Evolutionary conservation across 2,888 invertebrate species (phyloP).

Genomic region (Drosophila ustulata): DNA sequence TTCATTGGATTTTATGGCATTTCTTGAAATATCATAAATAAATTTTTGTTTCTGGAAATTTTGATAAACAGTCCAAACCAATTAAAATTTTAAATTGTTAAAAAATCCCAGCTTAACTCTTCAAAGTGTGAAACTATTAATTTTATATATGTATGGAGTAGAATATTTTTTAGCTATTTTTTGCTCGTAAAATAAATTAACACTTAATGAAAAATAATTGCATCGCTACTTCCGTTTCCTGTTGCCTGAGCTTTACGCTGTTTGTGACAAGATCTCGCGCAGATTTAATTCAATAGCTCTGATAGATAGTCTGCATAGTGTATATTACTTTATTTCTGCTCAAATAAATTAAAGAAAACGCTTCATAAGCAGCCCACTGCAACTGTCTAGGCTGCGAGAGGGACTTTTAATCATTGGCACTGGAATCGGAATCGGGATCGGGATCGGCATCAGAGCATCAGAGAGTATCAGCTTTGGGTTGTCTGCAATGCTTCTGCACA

Average conservation of each 20-base stretch:
- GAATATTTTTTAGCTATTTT: no score
- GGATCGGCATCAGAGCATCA: constrained; percentile 14
- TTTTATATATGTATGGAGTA: no score
- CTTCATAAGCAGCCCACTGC: constrained; percentile 33
- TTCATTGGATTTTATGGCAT: no score
- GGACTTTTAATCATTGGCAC: constrained; percentile 41
- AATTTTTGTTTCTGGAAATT: no score
- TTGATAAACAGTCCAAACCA: no score
- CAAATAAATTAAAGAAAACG: constrained; percentile 50
- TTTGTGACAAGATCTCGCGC: constrained; percentile 45
- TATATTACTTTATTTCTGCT: constrained; percentile 45
- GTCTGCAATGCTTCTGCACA: constrained; percentile 54
- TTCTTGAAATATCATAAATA: no score
- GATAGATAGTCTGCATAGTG: constrained; percentile 9
- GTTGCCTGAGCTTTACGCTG: not conserved
- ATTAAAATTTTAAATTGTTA: no score
- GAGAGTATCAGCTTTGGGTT: constrained; percentile 5
- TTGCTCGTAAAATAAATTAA: no score
- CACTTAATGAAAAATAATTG: no score
- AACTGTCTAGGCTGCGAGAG: constrained; percentile 17
- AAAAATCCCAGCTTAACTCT: no score
- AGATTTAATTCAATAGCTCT: constrained; percentile 50
- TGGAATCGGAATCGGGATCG: constrained; percentile 27
- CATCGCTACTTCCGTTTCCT: constrained; percentile 28
- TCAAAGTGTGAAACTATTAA: no score